These are phyloP conservation scores for Diloba caeruleocephala DNA, from an alignment of 2,888 invertebrate genomes.

Conservation along the genomic window DNA sequence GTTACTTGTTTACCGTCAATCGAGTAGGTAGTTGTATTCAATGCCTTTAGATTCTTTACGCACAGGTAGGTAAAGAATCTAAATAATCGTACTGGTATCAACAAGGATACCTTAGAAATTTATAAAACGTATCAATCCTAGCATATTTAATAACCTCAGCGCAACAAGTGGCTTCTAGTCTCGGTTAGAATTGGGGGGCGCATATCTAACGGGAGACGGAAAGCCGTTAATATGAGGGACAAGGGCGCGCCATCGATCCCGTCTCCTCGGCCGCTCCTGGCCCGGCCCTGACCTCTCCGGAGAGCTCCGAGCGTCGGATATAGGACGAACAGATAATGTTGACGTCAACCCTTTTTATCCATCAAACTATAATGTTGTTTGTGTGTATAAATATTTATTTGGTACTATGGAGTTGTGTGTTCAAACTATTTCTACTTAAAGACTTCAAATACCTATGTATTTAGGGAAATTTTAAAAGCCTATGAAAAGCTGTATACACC, in stretches of 20 bases:
- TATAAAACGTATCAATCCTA: too few relatives aligned
- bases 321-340: slow-evolving; percentile 31
- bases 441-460: too few relatives aligned
- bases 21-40: too few relatives aligned
- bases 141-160: slow-evolving; percentile 4
- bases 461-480: too few relatives aligned
- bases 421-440: too few relatives aligned
- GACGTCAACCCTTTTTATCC: slow-evolving; percentile 39
- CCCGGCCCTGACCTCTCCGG: slow-evolving; percentile 75
- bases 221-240: slow-evolving; percentile 59
- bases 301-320: slow-evolving; percentile 32
- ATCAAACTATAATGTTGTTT: slow-evolving; percentile 16
- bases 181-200: slow-evolving; percentile 33
- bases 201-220: slow-evolving; percentile 42
- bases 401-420: too few relatives aligned
- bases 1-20: too few relatives aligned
- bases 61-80: too few relatives aligned
- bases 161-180: slow-evolving; percentile 57
- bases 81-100: too few relatives aligned
- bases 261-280: slow-evolving; percentile 61
- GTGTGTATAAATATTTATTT: slow-evolving; percentile 13
- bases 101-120: too few relatives aligned
- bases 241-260: slow-evolving; percentile 76
- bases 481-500: too few relatives aligned
- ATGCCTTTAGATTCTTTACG: too few relatives aligned